Evolutionary conservation across 2,797 vertebrate genomes (phyloP), one percentile per base, ranked within the genome.

Genomic region (Gallinago nigripennis): DNA sequence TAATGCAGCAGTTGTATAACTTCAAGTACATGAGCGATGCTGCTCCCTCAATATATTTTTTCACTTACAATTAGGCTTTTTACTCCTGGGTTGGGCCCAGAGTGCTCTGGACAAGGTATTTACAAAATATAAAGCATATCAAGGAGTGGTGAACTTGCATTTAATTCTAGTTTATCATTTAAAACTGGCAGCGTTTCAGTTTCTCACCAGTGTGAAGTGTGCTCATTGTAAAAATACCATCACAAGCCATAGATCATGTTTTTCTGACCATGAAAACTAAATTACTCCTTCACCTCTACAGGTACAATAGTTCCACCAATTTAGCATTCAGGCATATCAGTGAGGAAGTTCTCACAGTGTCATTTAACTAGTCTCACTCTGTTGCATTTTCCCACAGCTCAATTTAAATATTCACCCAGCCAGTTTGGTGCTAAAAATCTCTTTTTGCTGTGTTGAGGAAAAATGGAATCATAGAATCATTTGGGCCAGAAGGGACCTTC

Each of bases 311-410:
- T 84, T 82, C 41, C 71, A 92, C 37, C 60, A 51, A 6, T 82
- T 90, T 64, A 53, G 43, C 75, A 15, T 78, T 92, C 76, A 87
- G 78, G 50, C 88, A 45, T 61, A 61, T 82, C 78, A 70, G 64
- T 25, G 57, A 93, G 95, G 93, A 92, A 94, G 93, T 95, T 97
- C 93, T 93, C 94, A 96, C 95, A 89, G 65, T 92, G 66, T 95
- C 94, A 82, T 82, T 95, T 90, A 50, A 87, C n/a, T 13, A 89
- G 94, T 95, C 73, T 95, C 88, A 95, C 70, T 95, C 94, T 78
- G 3, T 57, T 96, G 92, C 82, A 8, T 93, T 96, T 96, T 97
- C 95, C 94, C 95, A 97, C 86, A 95, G 84, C 68, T 90, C 88
- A 33, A 12, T 79, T 91, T 54, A 54, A 94, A 93, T 84, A 82